Percentiles rank a stretch among this genome's conserved stretches.
phyloP scores from a whole-genome alignment of 2,113 vertebrate species.

The Sisor rabdophorus region DNA sequence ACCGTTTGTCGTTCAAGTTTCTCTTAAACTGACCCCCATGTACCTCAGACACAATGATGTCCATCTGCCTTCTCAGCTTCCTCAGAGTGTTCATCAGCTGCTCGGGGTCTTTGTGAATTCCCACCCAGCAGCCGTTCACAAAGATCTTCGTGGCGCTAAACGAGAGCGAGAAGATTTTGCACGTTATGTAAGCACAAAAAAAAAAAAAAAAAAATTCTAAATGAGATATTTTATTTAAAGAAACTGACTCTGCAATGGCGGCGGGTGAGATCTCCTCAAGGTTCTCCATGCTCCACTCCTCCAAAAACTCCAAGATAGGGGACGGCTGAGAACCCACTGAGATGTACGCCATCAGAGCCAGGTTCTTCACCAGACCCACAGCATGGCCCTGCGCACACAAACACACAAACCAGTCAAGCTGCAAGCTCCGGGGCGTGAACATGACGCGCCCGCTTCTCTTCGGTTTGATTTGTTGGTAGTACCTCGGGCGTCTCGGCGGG shows the following conservation, averaged over 20 bases:
- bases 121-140: constrained; percentile 98
- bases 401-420: background rate
- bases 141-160: constrained; percentile 96
- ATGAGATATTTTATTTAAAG: background rate
- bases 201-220: background rate
- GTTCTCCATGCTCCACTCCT: constrained; percentile 99
- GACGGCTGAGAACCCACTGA: constrained; percentile 97
- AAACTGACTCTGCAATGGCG: constrained; percentile 91
- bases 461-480: constrained; percentile 19
- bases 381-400: constrained; percentile 82
- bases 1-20: background rate
- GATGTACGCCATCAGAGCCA: constrained; percentile 98
- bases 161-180: background rate
- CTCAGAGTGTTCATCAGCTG: constrained; percentile 97
- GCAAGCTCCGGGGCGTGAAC: background rate
- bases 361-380: constrained; percentile 97
- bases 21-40: background rate
- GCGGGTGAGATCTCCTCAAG: constrained; percentile 98
- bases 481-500: constrained; percentile 98
- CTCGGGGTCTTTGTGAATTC: constrained; percentile 98
- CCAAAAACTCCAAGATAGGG: constrained; percentile 97
- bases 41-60: constrained; percentile 98
- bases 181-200: background rate
- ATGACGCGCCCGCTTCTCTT: background rate
- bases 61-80: constrained; percentile 95